Evolutionary conservation across 2,888 invertebrate genomes (phyloP).

Genomic region (Thyatira batis): DNA sequence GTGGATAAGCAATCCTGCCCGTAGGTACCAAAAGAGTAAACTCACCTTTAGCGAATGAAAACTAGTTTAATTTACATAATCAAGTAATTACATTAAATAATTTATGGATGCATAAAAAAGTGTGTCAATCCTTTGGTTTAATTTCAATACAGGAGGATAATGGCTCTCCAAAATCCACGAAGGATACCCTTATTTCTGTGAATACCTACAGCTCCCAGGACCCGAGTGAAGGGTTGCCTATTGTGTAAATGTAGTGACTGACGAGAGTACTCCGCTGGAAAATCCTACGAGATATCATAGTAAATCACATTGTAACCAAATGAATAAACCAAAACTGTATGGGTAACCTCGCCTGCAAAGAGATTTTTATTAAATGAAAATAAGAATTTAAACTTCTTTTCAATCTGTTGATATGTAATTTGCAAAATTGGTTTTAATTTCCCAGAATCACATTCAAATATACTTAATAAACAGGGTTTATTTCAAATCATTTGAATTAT

Average conservation of each 20-base stretch:
- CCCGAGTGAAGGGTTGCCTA: slow-evolving; percentile 25
- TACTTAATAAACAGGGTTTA: neutral
- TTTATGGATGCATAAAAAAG: too few relatives aligned
- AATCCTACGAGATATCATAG: neutral
- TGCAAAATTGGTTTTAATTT: neutral
- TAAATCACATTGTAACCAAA: neutral
- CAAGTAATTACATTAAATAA: too few relatives aligned
- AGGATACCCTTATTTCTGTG: slow-evolving; percentile 30
- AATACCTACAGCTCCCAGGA: slow-evolving; percentile 23
- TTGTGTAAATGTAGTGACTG: slow-evolving; percentile 36
- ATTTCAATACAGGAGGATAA: neutral
- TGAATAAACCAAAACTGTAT: neutral
- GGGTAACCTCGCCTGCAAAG: neutral
- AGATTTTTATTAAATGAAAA: neutral
- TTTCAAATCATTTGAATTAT: neutral
- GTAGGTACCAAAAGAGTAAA: neutral
- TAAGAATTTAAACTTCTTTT: too few relatives aligned
- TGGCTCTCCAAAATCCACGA: slow-evolving; percentile 11
- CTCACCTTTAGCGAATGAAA: too few relatives aligned
- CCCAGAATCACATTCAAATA: neutral
- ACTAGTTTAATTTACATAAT: too few relatives aligned
- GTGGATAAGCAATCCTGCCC: slow-evolving; percentile 23
- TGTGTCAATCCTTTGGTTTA: neutral
- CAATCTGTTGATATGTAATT: too few relatives aligned
- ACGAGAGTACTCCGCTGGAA: slow-evolving; percentile 16